These are phyloP conservation scores for Nomada ferruginata DNA, from an alignment of 2,888 invertebrate species.

Conservation along the genomic window DNA sequence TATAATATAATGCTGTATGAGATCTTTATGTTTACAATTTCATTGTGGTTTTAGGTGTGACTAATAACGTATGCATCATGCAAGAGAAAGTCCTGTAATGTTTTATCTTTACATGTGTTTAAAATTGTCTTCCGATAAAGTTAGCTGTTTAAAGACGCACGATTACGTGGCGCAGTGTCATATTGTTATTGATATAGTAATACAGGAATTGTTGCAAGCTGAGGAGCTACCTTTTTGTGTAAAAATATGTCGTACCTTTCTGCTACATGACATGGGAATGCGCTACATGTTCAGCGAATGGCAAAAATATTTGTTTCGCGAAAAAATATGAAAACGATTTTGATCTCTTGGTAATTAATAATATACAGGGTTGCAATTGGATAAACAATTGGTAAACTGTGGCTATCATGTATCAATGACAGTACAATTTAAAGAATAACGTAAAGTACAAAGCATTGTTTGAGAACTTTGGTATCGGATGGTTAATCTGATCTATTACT, in stretches of 20 bases:
- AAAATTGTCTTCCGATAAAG: neutral
- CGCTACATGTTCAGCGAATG: too few relatives aligned
- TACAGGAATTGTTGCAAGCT: too few relatives aligned
- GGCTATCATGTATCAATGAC: neutral
- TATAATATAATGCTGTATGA: neutral
- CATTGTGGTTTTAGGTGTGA: conserved; percentile 5
- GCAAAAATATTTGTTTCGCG: neutral
- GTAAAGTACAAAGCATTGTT: conserved; percentile 13
- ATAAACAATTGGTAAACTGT: neutral
- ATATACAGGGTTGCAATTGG: neutral
- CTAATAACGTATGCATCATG: neutral
- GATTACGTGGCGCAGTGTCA: too few relatives aligned
- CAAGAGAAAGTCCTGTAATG: neutral
- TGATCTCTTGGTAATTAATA: neutral
- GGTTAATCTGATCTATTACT: conserved; percentile 49
- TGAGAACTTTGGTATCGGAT: conserved; percentile 33
- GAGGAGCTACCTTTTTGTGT: too few relatives aligned
- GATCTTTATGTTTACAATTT: conserved; percentile 22
- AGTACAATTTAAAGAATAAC: neutral
- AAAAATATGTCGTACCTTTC: too few relatives aligned
- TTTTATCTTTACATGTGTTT: neutral
- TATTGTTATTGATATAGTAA: too few relatives aligned
- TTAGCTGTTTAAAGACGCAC: too few relatives aligned
- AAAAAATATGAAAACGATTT: neutral
- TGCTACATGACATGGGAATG: too few relatives aligned